Evolutionary conservation across 2,888 invertebrate genomes (phyloP).

Genomic region (Eustalomyia histrio): DNA sequence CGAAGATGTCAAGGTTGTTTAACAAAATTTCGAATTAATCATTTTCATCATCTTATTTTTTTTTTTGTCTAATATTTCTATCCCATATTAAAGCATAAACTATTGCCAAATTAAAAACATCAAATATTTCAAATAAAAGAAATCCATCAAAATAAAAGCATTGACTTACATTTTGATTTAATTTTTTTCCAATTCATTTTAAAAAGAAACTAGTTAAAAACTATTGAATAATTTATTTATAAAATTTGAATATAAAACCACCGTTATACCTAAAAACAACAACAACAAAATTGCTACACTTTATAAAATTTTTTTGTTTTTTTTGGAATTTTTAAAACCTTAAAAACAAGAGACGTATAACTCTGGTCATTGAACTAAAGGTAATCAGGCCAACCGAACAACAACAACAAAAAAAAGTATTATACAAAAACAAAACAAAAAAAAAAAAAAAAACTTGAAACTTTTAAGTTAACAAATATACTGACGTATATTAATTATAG

Average conservation of each 20-base stretch:
- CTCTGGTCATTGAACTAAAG: constrained; percentile 50
- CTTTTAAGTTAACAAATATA: background rate
- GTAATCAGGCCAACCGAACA: constrained; percentile 55
- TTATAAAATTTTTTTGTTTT: constrained; percentile 8
- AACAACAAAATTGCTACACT: constrained; percentile 31
- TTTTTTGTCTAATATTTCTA: too few relatives aligned
- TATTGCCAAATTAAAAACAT: background rate
- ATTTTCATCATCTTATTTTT: constrained; percentile 3
- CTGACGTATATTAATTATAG: constrained; percentile 7
- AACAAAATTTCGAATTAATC: constrained; percentile 1
- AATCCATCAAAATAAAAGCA: constrained; percentile 49
- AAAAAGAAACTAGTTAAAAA: background rate
- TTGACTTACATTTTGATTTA: constrained; percentile 30
- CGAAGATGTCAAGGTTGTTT: constrained; percentile 1
- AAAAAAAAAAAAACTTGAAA: background rate
- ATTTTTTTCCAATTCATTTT: background rate
- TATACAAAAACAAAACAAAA: too few relatives aligned
- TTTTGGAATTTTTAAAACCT: background rate
- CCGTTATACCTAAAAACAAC: constrained; percentile 26
- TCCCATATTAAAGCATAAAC: background rate
- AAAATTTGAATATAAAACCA: constrained; percentile 39
- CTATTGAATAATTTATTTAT: constrained; percentile 48
- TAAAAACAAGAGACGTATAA: constrained; percentile 25
- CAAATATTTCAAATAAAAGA: constrained; percentile 1
- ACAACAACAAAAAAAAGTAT: background rate